Evolutionary conservation across 2,888 invertebrate species (phyloP), one percentile per base, ranked within the genome.

Genomic region (Oithona nana): DNA sequence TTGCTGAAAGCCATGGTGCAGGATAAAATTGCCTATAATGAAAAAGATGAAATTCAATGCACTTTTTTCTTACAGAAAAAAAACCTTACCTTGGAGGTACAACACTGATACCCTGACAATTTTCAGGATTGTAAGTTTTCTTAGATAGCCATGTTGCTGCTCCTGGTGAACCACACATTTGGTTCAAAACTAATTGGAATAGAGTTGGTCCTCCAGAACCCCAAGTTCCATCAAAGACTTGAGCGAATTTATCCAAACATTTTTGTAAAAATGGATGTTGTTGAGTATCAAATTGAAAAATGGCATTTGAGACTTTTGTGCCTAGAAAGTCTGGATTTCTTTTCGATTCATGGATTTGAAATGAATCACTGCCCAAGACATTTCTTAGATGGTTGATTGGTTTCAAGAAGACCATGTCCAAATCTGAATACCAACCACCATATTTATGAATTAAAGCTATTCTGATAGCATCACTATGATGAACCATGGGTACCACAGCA

Each of bases 391-490:
- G n/a, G 16, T 24, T 22, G 24, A 49, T 48, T 22, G 49, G 6
- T 26, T 49, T 59, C 28, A 59, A n/a, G 50, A 59, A 50, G 22
- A 59, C 49, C 1, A 59, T 29, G 50, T 59, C 59, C 39, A 59
- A 20, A 26, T 59, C 59, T 3, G 59, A 59, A 29, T 59, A 59
- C 22, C 48, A 48, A 8, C 59, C 59, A 13, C 59, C 59, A 24
- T 28, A 49, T 16, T 20, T 20, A 26, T 48, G 49, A 24, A 59
- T 59, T 11, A 59, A 13, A 16, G 28, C 22, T n/a, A 59, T 24
- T 2, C 59, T 22, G 13, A 59, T 48, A 6, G 29, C 59, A 26
- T 59, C 59, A 59, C 59, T 49, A 2, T 3, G n/a, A n/a, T n/a
- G n/a, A n/a, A n/a, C n/a, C n/a, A n/a, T n/a, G n/a, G n/a, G n/a